phyloP scores from a whole-genome alignment of 2,113 vertebrate species.

The Hippopotamus amphibius region DNA sequence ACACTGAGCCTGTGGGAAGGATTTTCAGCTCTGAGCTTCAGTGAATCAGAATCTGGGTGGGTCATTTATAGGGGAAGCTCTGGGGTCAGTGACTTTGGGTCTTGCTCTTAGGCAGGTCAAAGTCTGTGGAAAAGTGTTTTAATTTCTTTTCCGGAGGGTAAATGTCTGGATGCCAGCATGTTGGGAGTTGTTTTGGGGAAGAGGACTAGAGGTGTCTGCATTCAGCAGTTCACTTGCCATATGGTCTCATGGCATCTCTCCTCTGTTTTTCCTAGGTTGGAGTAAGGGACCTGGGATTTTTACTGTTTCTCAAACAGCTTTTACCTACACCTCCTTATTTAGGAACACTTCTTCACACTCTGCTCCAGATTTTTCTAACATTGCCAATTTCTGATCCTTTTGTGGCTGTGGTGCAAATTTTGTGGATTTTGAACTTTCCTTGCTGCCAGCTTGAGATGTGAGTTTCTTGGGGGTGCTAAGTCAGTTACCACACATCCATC shows the following conservation, averaged over 20 bases:
- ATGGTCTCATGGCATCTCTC: not conserved
- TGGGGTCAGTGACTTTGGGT: not conserved
- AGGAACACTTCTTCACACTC: not conserved
- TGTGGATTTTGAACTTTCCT: slow-evolving; percentile 14
- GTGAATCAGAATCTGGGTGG: not conserved
- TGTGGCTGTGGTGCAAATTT: not conserved
- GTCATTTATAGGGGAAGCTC: not conserved
- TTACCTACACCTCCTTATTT: not conserved
- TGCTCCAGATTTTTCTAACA: slow-evolving; percentile 1
- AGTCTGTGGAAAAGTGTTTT: not conserved
- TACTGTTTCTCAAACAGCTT: slow-evolving; percentile 21
- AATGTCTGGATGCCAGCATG: not conserved
- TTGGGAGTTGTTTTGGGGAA: not conserved
- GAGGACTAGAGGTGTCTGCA: not conserved
- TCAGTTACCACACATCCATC: not conserved
- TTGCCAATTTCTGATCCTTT: slow-evolving; percentile 27
- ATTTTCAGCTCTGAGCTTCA: not conserved
- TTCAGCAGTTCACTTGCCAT: not conserved
- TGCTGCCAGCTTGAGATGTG: not conserved
- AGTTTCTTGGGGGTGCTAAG: not conserved
- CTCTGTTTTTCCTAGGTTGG: not conserved
- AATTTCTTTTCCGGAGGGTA: not conserved
- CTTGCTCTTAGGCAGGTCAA: slow-evolving; percentile 20
- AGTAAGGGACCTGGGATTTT: not conserved
- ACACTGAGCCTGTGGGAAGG: not conserved